These are phyloP conservation scores for Hipparchia sbordonii DNA, from an alignment of 2,888 invertebrate species.

Conservation along the genomic window DNA sequence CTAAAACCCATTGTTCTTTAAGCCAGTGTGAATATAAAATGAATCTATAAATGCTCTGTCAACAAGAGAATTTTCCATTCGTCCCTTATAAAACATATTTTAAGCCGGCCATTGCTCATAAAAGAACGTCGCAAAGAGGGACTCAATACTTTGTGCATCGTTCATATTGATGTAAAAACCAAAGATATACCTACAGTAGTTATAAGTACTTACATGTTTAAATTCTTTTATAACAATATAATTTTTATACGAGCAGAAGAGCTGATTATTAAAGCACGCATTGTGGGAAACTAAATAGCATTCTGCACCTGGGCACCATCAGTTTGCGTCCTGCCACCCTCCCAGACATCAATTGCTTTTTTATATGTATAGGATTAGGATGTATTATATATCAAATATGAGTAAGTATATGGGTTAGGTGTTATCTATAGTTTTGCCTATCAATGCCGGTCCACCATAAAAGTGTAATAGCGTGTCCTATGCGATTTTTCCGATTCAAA, in stretches of 20 bases:
- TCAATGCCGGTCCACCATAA: constrained; percentile 46
- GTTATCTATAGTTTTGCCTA: background rate
- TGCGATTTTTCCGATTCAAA: constrained; percentile 61
- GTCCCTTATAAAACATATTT: constrained; percentile 9
- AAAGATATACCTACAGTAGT: background rate
- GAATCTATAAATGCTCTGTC: background rate
- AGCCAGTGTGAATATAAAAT: background rate
- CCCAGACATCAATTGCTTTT: no score
- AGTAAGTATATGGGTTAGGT: no score
- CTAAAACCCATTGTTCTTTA: background rate
- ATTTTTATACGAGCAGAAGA: no score
- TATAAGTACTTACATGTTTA: no score
- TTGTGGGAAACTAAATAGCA: no score
- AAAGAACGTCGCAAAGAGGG: constrained; percentile 18
- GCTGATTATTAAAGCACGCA: no score
- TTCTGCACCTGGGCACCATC: no score
- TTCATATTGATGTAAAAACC: background rate
- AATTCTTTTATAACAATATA: no score
- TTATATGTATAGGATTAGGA: no score
- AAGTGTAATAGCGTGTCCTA: constrained; percentile 61
- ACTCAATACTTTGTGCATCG: constrained; percentile 21
- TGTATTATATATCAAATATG: no score
- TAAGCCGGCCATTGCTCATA: background rate
- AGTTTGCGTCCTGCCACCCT: no score
- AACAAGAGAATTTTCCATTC: constrained; percentile 5